These are phyloP conservation scores for Serranus cabrilla DNA, from an alignment of 2,797 vertebrate genomes.

Conservation along the genomic window DNA sequence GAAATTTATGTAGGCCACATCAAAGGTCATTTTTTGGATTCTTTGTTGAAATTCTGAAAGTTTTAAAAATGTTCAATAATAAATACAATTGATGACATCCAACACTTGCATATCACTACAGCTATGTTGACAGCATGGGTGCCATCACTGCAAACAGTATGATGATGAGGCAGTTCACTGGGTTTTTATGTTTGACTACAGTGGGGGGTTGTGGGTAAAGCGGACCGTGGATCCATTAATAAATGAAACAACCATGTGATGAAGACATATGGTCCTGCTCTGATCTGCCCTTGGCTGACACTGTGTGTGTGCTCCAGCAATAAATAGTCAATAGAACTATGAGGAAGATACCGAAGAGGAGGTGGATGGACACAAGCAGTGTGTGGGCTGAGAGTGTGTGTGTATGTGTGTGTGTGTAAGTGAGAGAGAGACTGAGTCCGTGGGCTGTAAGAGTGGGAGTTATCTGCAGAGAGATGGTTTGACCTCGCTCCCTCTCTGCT, in stretches of 20 bases:
- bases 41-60: background rate
- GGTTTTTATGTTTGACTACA: slow-evolving; percentile 27
- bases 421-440: slow-evolving; percentile 13
- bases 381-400: slow-evolving; percentile 32
- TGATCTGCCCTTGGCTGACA: slow-evolving; percentile 55
- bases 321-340: slow-evolving; percentile 22
- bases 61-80: background rate
- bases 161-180: slow-evolving; percentile 7
- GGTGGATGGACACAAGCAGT: slow-evolving; percentile 21
- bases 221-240: slow-evolving; percentile 62
- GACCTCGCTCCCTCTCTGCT: slow-evolving; percentile 34
- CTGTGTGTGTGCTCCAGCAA: slow-evolving; percentile 12
- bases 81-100: background rate
- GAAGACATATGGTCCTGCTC: slow-evolving; percentile 66
- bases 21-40: background rate
- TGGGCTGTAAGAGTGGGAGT: slow-evolving; percentile 64
- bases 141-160: background rate
- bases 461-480: slow-evolving; percentile 43
- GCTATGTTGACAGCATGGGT: background rate
- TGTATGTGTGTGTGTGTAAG: background rate
- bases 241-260: slow-evolving; percentile 70
- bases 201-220: slow-evolving; percentile 57
- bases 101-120: background rate
- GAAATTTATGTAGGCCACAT: too few species aligned
- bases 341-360: slow-evolving; percentile 14